Evolutionary conservation across 2,888 invertebrate species (phyloP), one percentile per base, ranked within the genome.

Genomic region (Spisula solida): DNA sequence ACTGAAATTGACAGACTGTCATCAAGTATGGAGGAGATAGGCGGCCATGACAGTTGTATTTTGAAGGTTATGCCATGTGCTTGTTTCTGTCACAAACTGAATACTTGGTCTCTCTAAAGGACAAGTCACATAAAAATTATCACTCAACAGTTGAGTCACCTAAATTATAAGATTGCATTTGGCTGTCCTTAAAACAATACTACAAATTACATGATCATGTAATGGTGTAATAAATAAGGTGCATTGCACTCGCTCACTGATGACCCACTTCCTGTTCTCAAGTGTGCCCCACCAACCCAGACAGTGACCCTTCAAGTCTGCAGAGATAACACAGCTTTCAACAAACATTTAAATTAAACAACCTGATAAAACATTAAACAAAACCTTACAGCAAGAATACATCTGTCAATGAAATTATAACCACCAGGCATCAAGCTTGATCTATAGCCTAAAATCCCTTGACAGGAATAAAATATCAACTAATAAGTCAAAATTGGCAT

Each of bases 201-300:
- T 41, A 41, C 4, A 41, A 41, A 41, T 41, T 41, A 41, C 41
- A 41, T 5, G 41, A 41, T 8, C 41, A 41, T 41, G 41, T 41
- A 41, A 5, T 41, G 41, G 41, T 41, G 8, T 41, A 41, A 41
- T 41, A 41, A 41, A 41, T 41, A 41, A 41, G 41, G 41, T 51
- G 51, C 51, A 51, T 16, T 12, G 51, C 51, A 16, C 51, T 16
- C 14, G 12, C 82, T 82, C 82, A 60, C 20, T n/a, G 16, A 48
- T 41, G 47, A 60, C 66, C 41, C 20, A 82, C 60, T 70, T 82
- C 70, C 82, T 82, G 82, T n/a, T 31, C 6, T 82, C 82, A 82
- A 82, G 82, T 82, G 70, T 41, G 18, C 14, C 60, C 47, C 34
- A 8, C 81, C 60, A 82, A 66, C 82, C 47, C 56, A 56, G 29